These are phyloP conservation scores for Actinostola sp. DNA, from an alignment of 92 coral and sea anemone genomes.

Conservation along the genomic window DNA sequence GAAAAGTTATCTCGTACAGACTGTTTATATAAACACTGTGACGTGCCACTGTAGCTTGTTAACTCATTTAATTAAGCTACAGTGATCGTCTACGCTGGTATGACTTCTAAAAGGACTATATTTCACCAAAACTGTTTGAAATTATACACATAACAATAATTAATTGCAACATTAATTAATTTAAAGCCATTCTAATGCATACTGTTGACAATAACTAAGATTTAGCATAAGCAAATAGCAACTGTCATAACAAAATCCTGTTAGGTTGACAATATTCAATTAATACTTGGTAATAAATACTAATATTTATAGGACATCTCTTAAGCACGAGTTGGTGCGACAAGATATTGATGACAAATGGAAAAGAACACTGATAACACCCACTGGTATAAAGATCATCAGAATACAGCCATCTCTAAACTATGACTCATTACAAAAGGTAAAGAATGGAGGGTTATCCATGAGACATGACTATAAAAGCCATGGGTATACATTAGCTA, in stretches of 20 bases:
- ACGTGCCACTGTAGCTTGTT: too few relatives aligned
- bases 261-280: too few relatives aligned
- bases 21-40: too few relatives aligned
- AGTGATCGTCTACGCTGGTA: too few relatives aligned
- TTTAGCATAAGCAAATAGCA: conserved; percentile 23
- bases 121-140: too few relatives aligned
- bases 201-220: neutral
- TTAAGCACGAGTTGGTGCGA: conserved; percentile 68
- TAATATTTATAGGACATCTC: conserved; percentile 16
- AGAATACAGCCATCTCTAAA: conserved; percentile 83
- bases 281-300: too few relatives aligned
- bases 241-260: neutral
- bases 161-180: neutral
- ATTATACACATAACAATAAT: neutral
- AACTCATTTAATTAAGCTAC: too few relatives aligned
- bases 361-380: conserved; percentile 69
- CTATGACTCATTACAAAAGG: conserved; percentile 77
- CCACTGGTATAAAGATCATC: conserved; percentile 68
- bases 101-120: too few relatives aligned
- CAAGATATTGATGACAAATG: conserved; percentile 78
- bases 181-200: neutral
- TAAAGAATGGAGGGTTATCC: conserved; percentile 10
- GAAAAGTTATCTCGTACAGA: too few relatives aligned
- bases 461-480: too few relatives aligned
- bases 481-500: neutral